These are phyloP conservation scores for Arctopsyche grandis DNA, from an alignment of 1,140 invertebrate genomes.

Conservation along the genomic window DNA sequence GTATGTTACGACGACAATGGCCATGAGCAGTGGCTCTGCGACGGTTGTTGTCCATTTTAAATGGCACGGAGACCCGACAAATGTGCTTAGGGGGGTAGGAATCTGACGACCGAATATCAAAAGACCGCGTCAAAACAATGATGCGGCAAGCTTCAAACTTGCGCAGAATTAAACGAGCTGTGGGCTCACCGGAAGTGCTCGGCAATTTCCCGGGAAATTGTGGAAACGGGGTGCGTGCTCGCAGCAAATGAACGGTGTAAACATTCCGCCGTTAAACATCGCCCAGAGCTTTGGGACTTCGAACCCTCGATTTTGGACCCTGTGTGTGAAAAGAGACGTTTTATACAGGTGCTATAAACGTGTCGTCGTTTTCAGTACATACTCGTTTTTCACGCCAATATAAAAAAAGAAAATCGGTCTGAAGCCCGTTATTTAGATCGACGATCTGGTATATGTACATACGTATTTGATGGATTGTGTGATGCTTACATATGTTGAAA, in stretches of 20 bases:
- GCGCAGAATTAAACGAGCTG: conserved; percentile 3
- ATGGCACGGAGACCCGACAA: neutral
- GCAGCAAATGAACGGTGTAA: conserved; percentile 28
- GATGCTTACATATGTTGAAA: too few relatives aligned
- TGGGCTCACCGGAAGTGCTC: neutral
- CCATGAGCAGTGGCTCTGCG: neutral
- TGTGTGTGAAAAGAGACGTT: neutral
- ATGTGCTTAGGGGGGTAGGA: neutral
- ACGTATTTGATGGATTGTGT: too few relatives aligned
- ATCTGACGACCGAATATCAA: neutral
- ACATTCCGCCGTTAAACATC: conserved; percentile 22
- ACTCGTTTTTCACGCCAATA: too few relatives aligned
- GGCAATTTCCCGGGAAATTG: neutral
- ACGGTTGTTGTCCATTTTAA: neutral
- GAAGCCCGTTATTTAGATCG: too few relatives aligned
- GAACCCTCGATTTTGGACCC: conserved; percentile 1
- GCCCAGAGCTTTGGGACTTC: neutral
- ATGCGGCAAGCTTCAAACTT: neutral
- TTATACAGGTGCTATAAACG: too few relatives aligned
- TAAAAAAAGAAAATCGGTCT: too few relatives aligned
- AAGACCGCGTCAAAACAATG: conserved; percentile 19
- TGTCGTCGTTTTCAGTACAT: too few relatives aligned
- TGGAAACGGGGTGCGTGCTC: neutral
- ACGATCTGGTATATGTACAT: too few relatives aligned
- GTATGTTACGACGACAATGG: too few relatives aligned